Conservation (phyloP, 1,140 invertebrate genomes). For the Drosophila kepulauana region DNA sequence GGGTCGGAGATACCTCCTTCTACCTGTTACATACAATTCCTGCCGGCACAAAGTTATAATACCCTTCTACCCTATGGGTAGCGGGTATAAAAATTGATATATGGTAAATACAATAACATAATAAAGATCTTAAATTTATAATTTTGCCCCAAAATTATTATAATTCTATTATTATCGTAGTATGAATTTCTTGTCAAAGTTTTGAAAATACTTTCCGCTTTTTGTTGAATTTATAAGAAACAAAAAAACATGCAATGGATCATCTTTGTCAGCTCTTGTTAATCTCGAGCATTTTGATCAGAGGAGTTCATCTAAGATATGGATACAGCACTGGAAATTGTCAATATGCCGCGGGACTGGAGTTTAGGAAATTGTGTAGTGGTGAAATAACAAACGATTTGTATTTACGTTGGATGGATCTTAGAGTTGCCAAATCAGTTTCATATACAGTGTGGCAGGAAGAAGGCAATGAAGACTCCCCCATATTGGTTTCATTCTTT, state of each 20-base stretch:
- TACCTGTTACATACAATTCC: no score
- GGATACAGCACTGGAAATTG: neutral
- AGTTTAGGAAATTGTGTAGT: neutral
- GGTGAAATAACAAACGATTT: neutral
- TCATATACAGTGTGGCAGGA: slow-evolving; percentile 6
- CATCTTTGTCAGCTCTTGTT: slow-evolving; percentile 1
- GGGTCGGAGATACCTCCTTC: no score
- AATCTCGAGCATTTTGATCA: neutral
- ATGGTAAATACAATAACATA: no score
- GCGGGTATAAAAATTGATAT: no score
- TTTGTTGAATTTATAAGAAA: neutral
- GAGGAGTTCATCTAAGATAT: neutral
- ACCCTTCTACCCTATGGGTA: no score
- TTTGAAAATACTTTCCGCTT: neutral
- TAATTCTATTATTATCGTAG: no score
- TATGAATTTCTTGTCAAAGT: neutral
- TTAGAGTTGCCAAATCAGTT: neutral
- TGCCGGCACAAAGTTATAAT: no score
- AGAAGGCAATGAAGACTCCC: neutral
- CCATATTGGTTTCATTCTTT: slow-evolving; percentile 3
- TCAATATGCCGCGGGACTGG: neutral
- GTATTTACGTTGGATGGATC: neutral
- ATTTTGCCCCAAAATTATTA: no score
- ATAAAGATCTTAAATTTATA: no score
- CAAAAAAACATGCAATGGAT: neutral